Percentiles rank a stretch among this genome's conserved stretches.
Evolutionary conservation across 2,113 vertebrate species (phyloP).

Genomic region (Australoheros scitulus): DNA sequence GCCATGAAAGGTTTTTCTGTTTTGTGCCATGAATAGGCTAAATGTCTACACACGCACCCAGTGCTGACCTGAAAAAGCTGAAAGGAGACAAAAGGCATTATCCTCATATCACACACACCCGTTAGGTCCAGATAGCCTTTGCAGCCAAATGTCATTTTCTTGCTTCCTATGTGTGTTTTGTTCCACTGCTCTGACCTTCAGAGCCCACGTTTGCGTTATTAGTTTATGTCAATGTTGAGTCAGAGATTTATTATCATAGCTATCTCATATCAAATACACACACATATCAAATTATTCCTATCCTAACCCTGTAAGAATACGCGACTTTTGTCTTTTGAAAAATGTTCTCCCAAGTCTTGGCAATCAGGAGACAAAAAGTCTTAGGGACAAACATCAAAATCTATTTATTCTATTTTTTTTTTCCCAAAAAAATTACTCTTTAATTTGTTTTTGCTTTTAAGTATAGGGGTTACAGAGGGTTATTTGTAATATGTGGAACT

Average conservation of each 20-base stretch:
- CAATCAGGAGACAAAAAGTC: background rate
- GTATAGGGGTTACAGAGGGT: background rate
- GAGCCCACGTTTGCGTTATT: background rate
- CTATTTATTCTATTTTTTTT: too few relatives aligned
- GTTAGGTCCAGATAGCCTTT: constrained; percentile 26
- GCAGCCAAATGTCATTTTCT: constrained; percentile 23
- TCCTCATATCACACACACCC: constrained; percentile 9
- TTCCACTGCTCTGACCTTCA: constrained; percentile 19
- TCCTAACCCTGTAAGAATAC: background rate
- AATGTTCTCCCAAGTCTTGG: background rate
- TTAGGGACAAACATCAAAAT: background rate
- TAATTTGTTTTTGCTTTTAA: background rate
- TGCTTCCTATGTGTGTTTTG: constrained; percentile 2
- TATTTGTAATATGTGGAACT: background rate
- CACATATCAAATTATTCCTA: background rate
- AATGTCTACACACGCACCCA: background rate
- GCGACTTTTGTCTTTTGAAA: background rate
- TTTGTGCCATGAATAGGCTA: background rate
- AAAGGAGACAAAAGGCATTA: background rate
- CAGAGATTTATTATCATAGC: background rate
- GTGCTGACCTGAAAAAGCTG: constrained; percentile 1
- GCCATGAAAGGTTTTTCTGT: background rate
- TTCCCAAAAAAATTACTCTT: too few relatives aligned
- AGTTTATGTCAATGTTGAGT: background rate
- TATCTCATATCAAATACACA: background rate